Evolutionary conservation across 2,797 vertebrate species (phyloP).

Genomic region (Sebastes hopkinsi): DNA sequence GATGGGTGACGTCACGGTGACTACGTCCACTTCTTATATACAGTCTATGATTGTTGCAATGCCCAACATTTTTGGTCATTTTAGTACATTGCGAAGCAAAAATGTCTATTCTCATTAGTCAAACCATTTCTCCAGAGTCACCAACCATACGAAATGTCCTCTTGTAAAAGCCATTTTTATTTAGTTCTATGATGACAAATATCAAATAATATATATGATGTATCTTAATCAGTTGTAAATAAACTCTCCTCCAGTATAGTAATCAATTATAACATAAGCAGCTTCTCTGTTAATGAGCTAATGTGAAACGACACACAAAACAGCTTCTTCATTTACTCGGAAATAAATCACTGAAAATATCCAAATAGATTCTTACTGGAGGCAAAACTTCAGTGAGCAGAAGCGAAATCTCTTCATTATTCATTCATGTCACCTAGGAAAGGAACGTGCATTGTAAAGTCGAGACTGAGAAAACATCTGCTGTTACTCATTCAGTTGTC

Average conservation of each 20-base stretch:
- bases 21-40: too few relatives aligned
- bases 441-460: neutral
- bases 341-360: neutral
- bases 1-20: too few relatives aligned
- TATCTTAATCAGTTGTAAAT: slow-evolving; percentile 9
- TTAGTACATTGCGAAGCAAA: neutral
- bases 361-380: neutral
- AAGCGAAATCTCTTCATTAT: neutral
- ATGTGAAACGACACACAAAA: neutral
- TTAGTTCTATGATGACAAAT: neutral
- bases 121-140: neutral
- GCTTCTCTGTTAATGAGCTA: neutral
- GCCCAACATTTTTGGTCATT: neutral
- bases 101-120: neutral
- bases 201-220: neutral
- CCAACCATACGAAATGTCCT: neutral
- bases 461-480: neutral
- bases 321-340: neutral
- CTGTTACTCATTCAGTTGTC: slow-evolving; percentile 24
- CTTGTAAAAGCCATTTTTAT: neutral
- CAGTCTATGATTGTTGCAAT: neutral
- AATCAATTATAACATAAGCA: neutral
- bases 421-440: neutral
- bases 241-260: neutral
- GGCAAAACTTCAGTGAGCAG: neutral